Evolutionary conservation across 2,113 vertebrate genomes (phyloP).

Genomic region (Entomyzon cyanotis): DNA sequence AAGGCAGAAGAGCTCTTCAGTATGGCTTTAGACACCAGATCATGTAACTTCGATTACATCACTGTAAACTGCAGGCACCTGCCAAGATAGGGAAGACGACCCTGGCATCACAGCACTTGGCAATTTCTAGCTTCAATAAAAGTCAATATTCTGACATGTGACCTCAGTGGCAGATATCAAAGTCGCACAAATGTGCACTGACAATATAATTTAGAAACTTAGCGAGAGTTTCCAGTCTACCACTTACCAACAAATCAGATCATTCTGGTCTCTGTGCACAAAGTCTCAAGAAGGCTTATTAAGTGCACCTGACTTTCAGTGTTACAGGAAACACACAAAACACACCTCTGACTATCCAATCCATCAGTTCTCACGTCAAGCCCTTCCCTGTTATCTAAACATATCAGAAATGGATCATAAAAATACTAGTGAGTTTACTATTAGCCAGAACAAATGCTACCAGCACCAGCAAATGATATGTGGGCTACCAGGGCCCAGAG

Average conservation of each 20-base stretch:
- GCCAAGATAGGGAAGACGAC: neutral
- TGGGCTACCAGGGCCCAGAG: neutral
- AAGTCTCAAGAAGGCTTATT: neutral
- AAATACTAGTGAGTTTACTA: neutral
- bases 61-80: neutral
- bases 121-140: neutral
- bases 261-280: fast-evolving
- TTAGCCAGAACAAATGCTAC: neutral
- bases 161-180: neutral
- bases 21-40: neutral
- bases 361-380: neutral
- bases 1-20: neutral
- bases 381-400: neutral
- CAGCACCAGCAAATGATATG: neutral
- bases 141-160: neutral
- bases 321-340: neutral
- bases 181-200: neutral
- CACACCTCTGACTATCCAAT: neutral
- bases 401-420: neutral
- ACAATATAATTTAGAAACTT: neutral
- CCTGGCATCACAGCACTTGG: neutral
- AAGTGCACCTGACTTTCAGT: neutral
- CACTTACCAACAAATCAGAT: neutral
- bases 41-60: neutral
- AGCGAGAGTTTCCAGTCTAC: neutral